Evolutionary conservation across 2,113 vertebrate genomes (phyloP).

Genomic region (Apodemus sylvaticus): DNA sequence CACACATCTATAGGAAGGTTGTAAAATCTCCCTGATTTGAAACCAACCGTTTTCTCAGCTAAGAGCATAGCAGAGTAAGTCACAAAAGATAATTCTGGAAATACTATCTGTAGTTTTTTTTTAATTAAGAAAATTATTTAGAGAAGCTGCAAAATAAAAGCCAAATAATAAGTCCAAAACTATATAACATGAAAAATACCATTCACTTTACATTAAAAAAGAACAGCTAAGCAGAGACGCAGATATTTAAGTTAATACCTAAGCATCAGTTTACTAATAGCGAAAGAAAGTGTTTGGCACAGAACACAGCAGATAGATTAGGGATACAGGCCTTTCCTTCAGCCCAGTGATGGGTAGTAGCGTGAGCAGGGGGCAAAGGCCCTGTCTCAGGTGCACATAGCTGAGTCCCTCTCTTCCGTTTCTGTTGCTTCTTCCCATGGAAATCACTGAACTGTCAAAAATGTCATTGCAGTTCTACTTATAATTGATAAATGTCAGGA

Average conservation of each 20-base stretch:
- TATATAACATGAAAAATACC: background rate
- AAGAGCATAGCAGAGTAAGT: background rate
- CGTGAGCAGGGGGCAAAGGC: background rate
- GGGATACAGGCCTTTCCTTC: background rate
- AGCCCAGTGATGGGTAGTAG: background rate
- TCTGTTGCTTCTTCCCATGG: background rate
- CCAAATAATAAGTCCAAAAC: constrained; percentile 9
- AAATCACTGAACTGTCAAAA: background rate
- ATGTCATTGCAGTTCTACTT: background rate
- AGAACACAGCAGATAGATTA: background rate
- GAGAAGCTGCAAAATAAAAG: constrained; percentile 15
- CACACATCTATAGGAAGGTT: background rate
- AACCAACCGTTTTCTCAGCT: background rate
- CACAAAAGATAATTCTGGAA: constrained; percentile 36
- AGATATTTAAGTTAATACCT: background rate
- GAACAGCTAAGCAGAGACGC: background rate
- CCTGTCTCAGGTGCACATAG: background rate
- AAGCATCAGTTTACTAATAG: background rate
- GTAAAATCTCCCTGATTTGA: background rate
- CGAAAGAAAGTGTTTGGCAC: background rate
- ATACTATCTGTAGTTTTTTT: background rate
- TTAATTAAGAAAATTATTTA: background rate
- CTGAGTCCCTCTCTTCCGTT: background rate
- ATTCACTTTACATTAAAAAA: constrained; percentile 22
- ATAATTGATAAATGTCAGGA: background rate